Base-by-base conservation (phyloP, 2,797 vertebrate species). In the Epinephelus awoara region DNA sequence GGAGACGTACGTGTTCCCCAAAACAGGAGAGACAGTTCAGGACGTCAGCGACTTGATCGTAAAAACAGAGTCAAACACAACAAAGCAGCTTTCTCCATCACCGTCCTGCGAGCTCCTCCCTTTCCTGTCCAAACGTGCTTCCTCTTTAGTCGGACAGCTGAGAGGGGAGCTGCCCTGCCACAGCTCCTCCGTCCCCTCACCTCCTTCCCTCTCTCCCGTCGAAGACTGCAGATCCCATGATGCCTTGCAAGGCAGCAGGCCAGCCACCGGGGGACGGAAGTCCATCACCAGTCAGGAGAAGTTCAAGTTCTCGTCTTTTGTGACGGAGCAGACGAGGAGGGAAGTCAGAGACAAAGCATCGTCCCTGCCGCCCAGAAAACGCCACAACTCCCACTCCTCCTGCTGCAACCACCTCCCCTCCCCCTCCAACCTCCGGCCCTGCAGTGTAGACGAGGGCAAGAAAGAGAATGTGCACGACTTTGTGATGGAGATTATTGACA, bases 401-500 rank as follows among this genome's bases (percentile, higher is more conserved):
- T 93, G 92, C 61, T 95, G 92, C 83, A 94, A 82, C 78, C 91
- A 89, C 82, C 95, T 91, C 23, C 89, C 85, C 71, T 58, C 91
- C 29, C 79, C 80, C 12, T 29, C 79, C 0, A 47, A 85, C 38
- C 42, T 72, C 51, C 73, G 1, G 9, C 67, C 79, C 0, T 0
- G 6, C 27, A 9, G 58, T 0, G 7, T 7, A 1, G 83, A 70
- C 29, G 89, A 91, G 75, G 75, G 18, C 62, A 65, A 69, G 40
- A 84, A 84, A 4, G 96, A 97, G 56, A 93, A 94, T 0, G 96
- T 98, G 55, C 98, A 97, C 15, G 89, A 96, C 90, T 99, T 99
- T 91, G 98, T 99, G 34, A 97, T 94, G 94, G 98, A 99, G 90
- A 99, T 99, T 72, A 97, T 99, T 44, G 98, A 96, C 87, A 96